phyloP scores from a whole-genome alignment of 1,140 invertebrate species.

The Zaprionus kolodkinae region DNA sequence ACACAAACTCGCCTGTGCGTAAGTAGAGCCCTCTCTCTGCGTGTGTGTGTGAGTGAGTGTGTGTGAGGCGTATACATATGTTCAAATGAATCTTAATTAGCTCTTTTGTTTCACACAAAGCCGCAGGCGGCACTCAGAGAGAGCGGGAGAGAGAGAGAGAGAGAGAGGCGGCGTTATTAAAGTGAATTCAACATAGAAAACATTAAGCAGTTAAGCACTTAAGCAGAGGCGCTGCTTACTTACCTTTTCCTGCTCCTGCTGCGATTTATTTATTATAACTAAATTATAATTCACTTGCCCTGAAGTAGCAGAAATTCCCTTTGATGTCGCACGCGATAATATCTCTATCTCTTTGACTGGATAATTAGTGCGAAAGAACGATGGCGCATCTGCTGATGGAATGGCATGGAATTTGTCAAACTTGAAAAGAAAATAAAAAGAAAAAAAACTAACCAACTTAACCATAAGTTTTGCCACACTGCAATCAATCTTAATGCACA shows the following conservation, averaged over 20 bases:
- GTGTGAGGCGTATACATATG: conserved; percentile 41
- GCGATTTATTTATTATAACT: conserved; percentile 9
- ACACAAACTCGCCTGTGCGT: conserved; percentile 50
- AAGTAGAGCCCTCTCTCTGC: neutral
- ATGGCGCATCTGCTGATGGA: too few relatives aligned
- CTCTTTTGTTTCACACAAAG: conserved; percentile 50
- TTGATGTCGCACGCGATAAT: conserved; percentile 11
- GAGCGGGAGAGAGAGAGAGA: neutral
- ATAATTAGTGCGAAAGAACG: neutral
- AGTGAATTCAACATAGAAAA: neutral
- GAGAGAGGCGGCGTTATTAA: neutral
- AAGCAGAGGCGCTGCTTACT: conserved; percentile 5
- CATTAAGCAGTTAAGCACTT: conserved; percentile 10
- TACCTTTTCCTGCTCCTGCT: neutral
- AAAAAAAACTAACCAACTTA: neutral
- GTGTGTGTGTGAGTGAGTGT: conserved; percentile 1
- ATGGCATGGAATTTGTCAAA: neutral
- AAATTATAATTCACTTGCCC: conserved; percentile 15
- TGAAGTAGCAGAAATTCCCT: neutral
- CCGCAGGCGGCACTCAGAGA: conserved; percentile 24
- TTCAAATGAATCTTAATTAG: conserved; percentile 55
- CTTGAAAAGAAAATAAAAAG: neutral
- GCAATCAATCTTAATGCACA: conserved; percentile 45
- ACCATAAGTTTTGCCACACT: conserved; percentile 1
- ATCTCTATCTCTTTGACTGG: conserved; percentile 8